phyloP scores from a whole-genome alignment of 1,140 invertebrate species.

The Glomeris maerens region DNA sequence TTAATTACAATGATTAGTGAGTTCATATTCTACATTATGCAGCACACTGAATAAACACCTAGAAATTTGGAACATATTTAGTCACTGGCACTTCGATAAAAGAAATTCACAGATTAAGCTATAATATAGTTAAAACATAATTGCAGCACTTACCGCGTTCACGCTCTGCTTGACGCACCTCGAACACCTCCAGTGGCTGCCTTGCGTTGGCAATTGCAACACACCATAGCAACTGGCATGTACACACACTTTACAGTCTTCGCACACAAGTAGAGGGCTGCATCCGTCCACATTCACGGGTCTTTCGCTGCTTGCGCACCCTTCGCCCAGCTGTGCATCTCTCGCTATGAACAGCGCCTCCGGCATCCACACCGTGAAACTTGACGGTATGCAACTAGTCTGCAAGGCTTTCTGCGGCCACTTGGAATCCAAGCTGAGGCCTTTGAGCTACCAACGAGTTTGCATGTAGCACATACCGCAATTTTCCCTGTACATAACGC shows the following conservation, averaged over 20 bases:
- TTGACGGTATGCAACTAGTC: too few species aligned
- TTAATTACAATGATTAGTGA: slow-evolving; percentile 23
- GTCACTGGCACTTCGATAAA: slow-evolving; percentile 21
- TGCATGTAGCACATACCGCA: too few species aligned
- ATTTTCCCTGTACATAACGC: too few species aligned
- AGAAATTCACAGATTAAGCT: slow-evolving; percentile 5
- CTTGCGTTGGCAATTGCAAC: slow-evolving; percentile 9
- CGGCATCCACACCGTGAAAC: not conserved
- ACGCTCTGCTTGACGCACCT: slow-evolving; percentile 20
- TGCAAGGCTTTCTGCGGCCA: too few species aligned
- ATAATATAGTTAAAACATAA: too few species aligned
- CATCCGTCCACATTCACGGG: slow-evolving; percentile 25
- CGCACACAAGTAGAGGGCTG: slow-evolving; percentile 28
- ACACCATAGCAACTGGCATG: slow-evolving; percentile 31
- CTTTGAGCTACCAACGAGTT: too few species aligned
- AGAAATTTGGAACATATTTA: slow-evolving; percentile 22
- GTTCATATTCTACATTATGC: slow-evolving; percentile 19
- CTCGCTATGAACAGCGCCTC: not conserved
- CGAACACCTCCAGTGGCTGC: slow-evolving; percentile 26
- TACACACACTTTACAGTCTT: slow-evolving; percentile 32
- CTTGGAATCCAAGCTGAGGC: too few species aligned
- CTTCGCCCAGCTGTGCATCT: not conserved
- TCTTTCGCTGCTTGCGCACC: too few species aligned
- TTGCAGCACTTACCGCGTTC: slow-evolving; percentile 14
- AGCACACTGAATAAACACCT: slow-evolving; percentile 35